phyloP scores from a whole-genome alignment of 2,888 invertebrate genomes.

The Hirudinaria manillensis region DNA sequence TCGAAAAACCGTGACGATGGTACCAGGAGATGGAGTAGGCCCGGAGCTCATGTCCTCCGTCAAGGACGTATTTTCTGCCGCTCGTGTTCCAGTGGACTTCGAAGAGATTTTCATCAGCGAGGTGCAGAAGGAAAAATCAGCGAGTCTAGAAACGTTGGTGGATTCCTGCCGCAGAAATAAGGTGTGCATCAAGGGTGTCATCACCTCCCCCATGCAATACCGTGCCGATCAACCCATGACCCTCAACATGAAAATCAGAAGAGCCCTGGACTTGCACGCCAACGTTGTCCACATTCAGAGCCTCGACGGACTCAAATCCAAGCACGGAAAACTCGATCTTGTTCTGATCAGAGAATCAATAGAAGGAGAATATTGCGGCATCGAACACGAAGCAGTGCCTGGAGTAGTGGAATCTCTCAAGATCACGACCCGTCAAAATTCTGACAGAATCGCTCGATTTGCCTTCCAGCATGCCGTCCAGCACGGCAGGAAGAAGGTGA shows the following conservation, averaged over 20 bases:
- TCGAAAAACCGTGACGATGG: slow-evolving; percentile 64
- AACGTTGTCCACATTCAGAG: slow-evolving; percentile 83
- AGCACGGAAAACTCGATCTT: slow-evolving; percentile 84
- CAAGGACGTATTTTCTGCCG: slow-evolving; percentile 83
- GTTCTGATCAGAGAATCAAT: slow-evolving; percentile 96
- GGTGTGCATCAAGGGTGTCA: slow-evolving; percentile 56
- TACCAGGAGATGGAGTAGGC: slow-evolving; percentile 97
- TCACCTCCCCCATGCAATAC: slow-evolving; percentile 47
- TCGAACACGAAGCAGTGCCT: slow-evolving; percentile 76
- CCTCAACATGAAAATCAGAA: slow-evolving; percentile 51
- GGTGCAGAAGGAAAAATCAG: slow-evolving; percentile 53
- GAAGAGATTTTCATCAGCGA: slow-evolving; percentile 72
- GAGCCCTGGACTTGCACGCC: slow-evolving; percentile 59
- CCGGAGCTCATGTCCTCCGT: slow-evolving; percentile 86
- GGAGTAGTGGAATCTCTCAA: slow-evolving; percentile 94
- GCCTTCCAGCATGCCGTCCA: slow-evolving; percentile 96
- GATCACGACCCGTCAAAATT: slow-evolving; percentile 86
- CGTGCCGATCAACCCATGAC: slow-evolving; percentile 46
- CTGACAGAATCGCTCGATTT: slow-evolving; percentile 92
- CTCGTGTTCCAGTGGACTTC: slow-evolving; percentile 88
- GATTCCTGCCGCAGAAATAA: slow-evolving; percentile 53
- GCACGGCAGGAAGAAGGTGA: slow-evolving; percentile 87
- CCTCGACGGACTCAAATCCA: slow-evolving; percentile 78
- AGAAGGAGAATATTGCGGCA: slow-evolving; percentile 96
- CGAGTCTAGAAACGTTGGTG: slow-evolving; percentile 52